Percentiles rank a stretch among this genome's conserved stretches.
phyloP scores from a whole-genome alignment of 2,797 vertebrate species.

The Hapalemur alaotrensis region DNA sequence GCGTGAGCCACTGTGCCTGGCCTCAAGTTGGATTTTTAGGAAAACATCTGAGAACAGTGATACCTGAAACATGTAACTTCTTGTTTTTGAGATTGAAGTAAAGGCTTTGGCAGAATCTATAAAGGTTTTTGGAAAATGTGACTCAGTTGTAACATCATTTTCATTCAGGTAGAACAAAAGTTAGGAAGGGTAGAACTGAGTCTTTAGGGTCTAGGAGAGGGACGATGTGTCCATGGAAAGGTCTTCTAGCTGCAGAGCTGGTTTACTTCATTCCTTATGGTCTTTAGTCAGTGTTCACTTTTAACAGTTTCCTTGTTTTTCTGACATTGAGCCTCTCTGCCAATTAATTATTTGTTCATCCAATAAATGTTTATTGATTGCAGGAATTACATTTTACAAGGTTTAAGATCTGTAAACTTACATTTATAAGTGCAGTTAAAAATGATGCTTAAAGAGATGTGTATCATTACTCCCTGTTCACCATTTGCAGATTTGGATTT shows the following conservation, averaged over 20 bases:
- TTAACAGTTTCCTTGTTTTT: neutral
- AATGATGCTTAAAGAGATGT: neutral
- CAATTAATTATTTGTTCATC: neutral
- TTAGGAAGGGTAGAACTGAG: neutral
- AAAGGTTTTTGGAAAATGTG: neutral
- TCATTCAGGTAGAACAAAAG: neutral
- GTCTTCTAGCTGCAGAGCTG: too few species aligned
- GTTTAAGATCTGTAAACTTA: neutral
- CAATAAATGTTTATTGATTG: neutral
- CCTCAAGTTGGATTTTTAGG: neutral
- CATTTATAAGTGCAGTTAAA: neutral
- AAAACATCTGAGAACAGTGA: neutral
- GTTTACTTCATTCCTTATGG: neutral
- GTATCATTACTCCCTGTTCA: fast-evolving
- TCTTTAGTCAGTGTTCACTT: neutral
- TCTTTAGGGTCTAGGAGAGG: neutral
- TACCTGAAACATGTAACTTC: neutral
- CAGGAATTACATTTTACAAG: neutral
- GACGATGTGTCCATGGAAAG: fast-evolving
- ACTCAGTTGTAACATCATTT: neutral
- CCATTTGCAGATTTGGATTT: neutral
- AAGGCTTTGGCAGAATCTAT: neutral
- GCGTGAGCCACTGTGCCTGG: neutral
- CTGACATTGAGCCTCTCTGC: neutral
- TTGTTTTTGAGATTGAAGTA: neutral